Conservation (phyloP, 2,888 invertebrate genomes). For the Linyphia triangularis region DNA sequence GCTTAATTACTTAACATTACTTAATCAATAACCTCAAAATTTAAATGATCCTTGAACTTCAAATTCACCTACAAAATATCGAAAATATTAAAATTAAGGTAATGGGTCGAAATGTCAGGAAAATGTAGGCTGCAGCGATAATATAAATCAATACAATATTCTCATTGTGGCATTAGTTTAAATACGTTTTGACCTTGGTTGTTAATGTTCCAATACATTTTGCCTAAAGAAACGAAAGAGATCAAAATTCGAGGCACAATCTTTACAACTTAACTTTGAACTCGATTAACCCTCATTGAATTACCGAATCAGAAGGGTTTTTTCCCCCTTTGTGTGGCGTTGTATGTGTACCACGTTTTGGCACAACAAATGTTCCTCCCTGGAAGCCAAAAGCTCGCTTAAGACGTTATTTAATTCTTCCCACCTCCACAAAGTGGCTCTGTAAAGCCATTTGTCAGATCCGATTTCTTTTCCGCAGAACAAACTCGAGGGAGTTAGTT, state of each 20-base stretch:
- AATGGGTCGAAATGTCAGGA: constrained; percentile 15
- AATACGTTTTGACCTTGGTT: background rate
- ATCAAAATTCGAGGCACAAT: background rate
- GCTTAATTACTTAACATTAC: background rate
- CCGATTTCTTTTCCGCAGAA: background rate
- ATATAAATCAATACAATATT: background rate
- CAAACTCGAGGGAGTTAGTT: background rate
- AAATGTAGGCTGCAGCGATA: background rate
- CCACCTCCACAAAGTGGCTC: background rate
- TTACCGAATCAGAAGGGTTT: constrained; percentile 1
- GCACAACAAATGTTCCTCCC: background rate
- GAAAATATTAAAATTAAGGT: background rate
- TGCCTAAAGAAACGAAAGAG: background rate
- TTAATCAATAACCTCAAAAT: background rate
- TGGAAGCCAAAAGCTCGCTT: background rate
- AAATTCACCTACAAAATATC: background rate
- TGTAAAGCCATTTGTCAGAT: background rate
- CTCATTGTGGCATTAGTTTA: background rate
- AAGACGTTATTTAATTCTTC: background rate
- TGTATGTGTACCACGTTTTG: background rate
- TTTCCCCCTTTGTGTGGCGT: background rate
- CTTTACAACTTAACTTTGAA: constrained; percentile 41
- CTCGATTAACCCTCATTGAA: constrained; percentile 43
- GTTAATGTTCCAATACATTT: background rate
- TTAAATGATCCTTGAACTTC: background rate